These are phyloP conservation scores for Tenebrio molitor DNA, from an alignment of 1,140 invertebrate species.

Conservation along the genomic window DNA sequence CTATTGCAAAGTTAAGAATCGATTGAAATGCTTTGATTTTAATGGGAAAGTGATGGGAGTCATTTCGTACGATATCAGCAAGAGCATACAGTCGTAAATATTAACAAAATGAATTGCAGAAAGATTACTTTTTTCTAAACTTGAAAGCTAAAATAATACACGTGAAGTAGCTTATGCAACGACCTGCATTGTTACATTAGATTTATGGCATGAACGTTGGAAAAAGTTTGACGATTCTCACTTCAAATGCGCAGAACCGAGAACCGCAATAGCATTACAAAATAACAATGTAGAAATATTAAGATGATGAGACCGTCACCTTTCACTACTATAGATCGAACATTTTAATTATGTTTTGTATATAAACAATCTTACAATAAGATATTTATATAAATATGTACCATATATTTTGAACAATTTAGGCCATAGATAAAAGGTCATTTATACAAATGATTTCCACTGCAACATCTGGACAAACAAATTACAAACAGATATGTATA, in stretches of 20 bases:
- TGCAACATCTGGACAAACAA: too few relatives aligned
- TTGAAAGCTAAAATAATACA: not conserved
- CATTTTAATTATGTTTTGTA: not conserved
- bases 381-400: too few relatives aligned
- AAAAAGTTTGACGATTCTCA: slow-evolving; percentile 7
- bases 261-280: too few relatives aligned
- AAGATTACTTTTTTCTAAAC: too few relatives aligned
- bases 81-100: too few relatives aligned
- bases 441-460: too few relatives aligned
- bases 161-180: not conserved
- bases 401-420: too few relatives aligned
- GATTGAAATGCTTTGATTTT: not conserved
- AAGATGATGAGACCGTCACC: slow-evolving; percentile 26
- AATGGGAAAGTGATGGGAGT: not conserved
- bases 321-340: slow-evolving; percentile 20
- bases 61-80: not conserved
- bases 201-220: not conserved
- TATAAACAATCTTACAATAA: too few relatives aligned
- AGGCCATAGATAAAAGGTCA: too few relatives aligned
- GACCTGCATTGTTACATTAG: slow-evolving; percentile 8
- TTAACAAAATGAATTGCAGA: too few relatives aligned
- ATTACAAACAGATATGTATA: too few relatives aligned
- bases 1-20: slow-evolving; percentile 3
- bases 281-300: slow-evolving; percentile 25
- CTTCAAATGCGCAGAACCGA: not conserved